phyloP scores from a whole-genome alignment of 2,888 invertebrate species.

The Tiliacea citrago region DNA sequence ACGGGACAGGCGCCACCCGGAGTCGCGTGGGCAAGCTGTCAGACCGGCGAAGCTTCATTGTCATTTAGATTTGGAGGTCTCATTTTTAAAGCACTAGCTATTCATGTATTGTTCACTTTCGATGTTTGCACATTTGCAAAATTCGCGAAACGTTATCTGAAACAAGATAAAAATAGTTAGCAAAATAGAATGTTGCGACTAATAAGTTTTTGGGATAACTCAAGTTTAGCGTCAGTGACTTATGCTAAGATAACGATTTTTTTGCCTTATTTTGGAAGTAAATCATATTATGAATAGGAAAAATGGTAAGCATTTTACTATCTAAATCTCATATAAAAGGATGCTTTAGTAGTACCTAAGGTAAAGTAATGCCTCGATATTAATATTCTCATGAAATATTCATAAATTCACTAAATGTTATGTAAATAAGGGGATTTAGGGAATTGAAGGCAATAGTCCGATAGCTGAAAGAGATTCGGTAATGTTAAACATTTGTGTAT shows the following conservation, averaged over 20 bases:
- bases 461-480: constrained; percentile 71
- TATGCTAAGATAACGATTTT: constrained; percentile 49
- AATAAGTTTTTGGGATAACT: constrained; percentile 35
- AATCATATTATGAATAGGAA: constrained; percentile 18
- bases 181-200: constrained; percentile 21
- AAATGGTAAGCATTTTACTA: constrained; percentile 17
- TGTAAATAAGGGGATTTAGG: constrained; percentile 80
- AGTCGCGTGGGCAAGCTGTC: constrained; percentile 87
- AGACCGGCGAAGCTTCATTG: constrained; percentile 88
- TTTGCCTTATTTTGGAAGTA: constrained; percentile 37
- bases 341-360: constrained; percentile 13
- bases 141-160: constrained; percentile 71
- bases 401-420: constrained; percentile 78
- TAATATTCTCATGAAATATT: constrained; percentile 79
- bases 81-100: constrained; percentile 80
- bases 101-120: constrained; percentile 52
- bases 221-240: constrained; percentile 59
- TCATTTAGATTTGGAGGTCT: constrained; percentile 77
- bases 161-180: constrained; percentile 70
- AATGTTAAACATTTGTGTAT: constrained; percentile 70
- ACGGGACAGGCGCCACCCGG: constrained; percentile 74
- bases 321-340: constrained; percentile 14
- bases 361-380: constrained; percentile 49
- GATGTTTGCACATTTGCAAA: constrained; percentile 62
- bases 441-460: constrained; percentile 73